A percentile compares a stretch with the other conserved stretches of the same genome.
These are phyloP conservation scores for Podarcis muralis DNA, from an alignment of 2,113 vertebrate species.

Conservation along the genomic window DNA sequence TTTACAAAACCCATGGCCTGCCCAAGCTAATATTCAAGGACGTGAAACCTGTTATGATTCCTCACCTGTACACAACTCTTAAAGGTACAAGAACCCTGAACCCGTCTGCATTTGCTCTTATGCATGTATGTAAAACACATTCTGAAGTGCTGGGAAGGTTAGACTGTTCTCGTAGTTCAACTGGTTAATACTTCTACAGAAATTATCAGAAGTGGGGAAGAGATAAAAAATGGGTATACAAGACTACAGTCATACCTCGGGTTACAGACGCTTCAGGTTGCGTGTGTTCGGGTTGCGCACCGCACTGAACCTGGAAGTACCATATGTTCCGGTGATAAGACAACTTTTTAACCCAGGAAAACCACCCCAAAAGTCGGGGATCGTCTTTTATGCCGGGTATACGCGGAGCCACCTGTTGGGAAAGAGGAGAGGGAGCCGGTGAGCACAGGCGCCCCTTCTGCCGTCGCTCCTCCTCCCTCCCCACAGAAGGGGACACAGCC, in stretches of 20 bases:
- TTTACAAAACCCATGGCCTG: background rate
- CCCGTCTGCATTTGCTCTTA: background rate
- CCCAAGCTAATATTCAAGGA: background rate
- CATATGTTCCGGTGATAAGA: no score
- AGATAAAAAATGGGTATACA: background rate
- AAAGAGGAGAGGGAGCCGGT: no score
- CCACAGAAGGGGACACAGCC: no score
- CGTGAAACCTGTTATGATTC: background rate
- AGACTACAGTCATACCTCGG: background rate
- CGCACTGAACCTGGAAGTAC: no score
- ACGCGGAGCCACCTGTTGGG: no score
- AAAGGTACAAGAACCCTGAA: background rate
- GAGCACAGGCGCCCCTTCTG: no score
- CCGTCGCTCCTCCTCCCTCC: no score
- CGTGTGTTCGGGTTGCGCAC: no score
- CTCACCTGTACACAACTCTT: background rate
- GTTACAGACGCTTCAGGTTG: no score
- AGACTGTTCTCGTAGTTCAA: background rate
- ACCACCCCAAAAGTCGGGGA: no score
- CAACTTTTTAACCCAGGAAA: no score
- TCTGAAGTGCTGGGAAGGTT: background rate
- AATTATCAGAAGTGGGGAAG: background rate
- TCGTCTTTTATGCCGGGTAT: no score
- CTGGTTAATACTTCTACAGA: background rate
- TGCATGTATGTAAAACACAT: background rate